Conservation (phyloP, 2,888 invertebrate genomes). For the Julus scanicus region DNA sequence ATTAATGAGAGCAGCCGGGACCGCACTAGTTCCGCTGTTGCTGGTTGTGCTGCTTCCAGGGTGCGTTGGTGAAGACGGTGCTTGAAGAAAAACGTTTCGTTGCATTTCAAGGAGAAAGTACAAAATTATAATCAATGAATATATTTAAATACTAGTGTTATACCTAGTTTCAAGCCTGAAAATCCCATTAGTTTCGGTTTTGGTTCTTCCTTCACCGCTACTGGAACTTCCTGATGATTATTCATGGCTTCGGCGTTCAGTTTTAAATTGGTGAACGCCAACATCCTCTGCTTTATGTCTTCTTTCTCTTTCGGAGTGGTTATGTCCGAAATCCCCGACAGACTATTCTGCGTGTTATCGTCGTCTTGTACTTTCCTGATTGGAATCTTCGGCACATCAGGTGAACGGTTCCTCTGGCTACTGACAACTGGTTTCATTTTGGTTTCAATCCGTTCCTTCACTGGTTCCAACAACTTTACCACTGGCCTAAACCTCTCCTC, state of each 20-base stretch:
- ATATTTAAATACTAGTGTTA: not conserved
- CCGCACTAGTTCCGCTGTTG: not conserved
- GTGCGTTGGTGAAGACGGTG: constrained; percentile 44
- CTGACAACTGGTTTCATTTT: constrained; percentile 50
- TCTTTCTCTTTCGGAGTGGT: constrained; percentile 59
- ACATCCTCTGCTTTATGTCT: constrained; percentile 55
- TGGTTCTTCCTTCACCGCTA: constrained; percentile 59
- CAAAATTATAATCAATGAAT: too few relatives aligned
- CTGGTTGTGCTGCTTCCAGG: not conserved
- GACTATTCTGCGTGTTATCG: constrained; percentile 60
- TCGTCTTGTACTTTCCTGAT: constrained; percentile 56
- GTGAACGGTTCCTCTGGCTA: too few relatives aligned
- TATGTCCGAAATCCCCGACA: constrained; percentile 60
- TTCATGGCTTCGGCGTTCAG: constrained; percentile 57
- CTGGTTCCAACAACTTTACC: constrained; percentile 74
- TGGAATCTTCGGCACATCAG: constrained; percentile 44
- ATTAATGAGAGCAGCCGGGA: not conserved
- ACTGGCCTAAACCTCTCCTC: constrained; percentile 88
- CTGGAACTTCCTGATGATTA: constrained; percentile 45
- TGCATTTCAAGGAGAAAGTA: not conserved
- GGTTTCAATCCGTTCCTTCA: constrained; percentile 58
- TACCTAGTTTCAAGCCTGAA: constrained; percentile 60
- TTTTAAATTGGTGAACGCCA: constrained; percentile 61
- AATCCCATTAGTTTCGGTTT: constrained; percentile 60
- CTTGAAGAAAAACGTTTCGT: not conserved